These are phyloP conservation scores for Strigops habroptila DNA, from an alignment of 2,113 vertebrate genomes.

Conservation along the genomic window DNA sequence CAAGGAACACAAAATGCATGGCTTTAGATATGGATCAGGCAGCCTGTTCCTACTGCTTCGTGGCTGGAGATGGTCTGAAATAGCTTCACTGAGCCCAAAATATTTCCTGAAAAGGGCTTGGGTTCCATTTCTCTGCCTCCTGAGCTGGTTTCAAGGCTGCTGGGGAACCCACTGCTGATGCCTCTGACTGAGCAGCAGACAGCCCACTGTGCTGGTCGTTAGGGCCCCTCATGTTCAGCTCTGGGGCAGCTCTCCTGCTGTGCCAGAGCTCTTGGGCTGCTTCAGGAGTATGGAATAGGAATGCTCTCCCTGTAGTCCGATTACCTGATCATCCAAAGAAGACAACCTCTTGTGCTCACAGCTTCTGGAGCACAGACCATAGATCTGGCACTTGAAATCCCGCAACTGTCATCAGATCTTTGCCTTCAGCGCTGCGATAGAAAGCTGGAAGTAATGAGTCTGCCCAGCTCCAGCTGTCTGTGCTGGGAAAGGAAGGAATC, in stretches of 20 bases:
- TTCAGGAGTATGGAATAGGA: neutral
- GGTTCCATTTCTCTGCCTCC: neutral
- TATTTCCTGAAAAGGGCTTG: neutral
- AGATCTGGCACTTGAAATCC: neutral
- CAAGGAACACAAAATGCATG: neutral
- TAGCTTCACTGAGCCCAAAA: neutral
- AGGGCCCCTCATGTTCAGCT: accelerated
- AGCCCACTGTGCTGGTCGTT: accelerated
- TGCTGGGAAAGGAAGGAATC: neutral
- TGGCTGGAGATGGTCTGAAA: neutral
- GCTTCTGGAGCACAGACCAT: neutral
- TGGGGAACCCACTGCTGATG: neutral
- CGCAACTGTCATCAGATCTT: neutral
- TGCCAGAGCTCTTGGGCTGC: neutral
- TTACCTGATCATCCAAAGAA: neutral
- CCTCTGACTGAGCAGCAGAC: neutral
- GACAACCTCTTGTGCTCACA: neutral
- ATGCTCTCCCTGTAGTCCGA: neutral
- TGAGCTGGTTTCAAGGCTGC: neutral
- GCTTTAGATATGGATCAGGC: neutral
- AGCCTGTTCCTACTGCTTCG: neutral
- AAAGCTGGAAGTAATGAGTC: neutral
- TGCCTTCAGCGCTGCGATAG: neutral
- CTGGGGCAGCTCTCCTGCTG: neutral
- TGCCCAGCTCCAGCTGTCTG: neutral